phyloP scores from a whole-genome alignment of 2,113 vertebrate species.

The Caranx ignobilis region DNA sequence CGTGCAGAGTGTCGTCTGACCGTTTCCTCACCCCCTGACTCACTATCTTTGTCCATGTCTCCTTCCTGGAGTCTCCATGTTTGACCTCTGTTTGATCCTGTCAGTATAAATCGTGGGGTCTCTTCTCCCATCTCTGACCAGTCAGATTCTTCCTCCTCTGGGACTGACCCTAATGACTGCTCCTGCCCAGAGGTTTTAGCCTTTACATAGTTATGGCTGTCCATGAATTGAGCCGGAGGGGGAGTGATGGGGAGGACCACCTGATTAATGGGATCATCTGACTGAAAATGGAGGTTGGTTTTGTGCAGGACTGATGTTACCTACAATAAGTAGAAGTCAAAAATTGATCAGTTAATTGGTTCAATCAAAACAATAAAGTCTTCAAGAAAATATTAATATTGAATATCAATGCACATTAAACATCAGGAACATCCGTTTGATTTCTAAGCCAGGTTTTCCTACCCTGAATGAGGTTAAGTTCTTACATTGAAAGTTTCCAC shows the following conservation, averaged over 20 bases:
- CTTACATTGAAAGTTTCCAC: conserved; percentile 83
- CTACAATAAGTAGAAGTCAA: conserved; percentile 52
- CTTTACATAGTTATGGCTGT: conserved; percentile 69
- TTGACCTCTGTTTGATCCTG: conserved; percentile 54
- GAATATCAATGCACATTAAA: not conserved
- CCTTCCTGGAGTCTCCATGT: conserved; percentile 68
- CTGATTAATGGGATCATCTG: conserved; percentile 65
- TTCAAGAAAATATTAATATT: not conserved
- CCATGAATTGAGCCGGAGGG: conserved; percentile 83
- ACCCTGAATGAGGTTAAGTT: conserved; percentile 5
- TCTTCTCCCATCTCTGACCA: conserved; percentile 84
- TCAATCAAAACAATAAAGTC: not conserved
- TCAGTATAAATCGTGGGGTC: conserved; percentile 60
- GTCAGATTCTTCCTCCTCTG: conserved; percentile 84
- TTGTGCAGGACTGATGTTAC: conserved; percentile 68
- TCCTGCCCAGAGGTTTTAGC: conserved; percentile 68
- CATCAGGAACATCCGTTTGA: not conserved
- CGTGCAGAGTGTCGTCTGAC: conserved; percentile 24
- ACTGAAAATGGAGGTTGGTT: conserved; percentile 64
- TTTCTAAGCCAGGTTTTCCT: not conserved
- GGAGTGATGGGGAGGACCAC: conserved; percentile 64
- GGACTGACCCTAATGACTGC: conserved; percentile 76
- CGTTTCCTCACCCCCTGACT: conserved; percentile 75
- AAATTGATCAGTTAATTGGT: conserved; percentile 24
- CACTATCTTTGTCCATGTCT: conserved; percentile 72